A percentile compares a stretch with the other conserved stretches of the same genome.
Evolutionary conservation across 2,797 vertebrate genomes (phyloP).

Genomic region (Amniataba percoides): DNA sequence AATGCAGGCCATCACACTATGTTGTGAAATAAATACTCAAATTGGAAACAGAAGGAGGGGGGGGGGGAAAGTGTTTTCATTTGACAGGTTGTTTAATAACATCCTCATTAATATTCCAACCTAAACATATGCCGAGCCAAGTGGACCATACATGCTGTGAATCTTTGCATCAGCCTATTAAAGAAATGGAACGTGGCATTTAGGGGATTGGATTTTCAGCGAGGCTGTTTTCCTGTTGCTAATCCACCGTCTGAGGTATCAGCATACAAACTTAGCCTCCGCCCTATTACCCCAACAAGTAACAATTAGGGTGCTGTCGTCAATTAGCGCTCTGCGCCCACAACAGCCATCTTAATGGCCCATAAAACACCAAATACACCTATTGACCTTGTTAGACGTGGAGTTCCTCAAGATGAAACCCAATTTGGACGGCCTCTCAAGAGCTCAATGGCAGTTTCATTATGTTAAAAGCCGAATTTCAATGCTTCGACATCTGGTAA

Average conservation of each 20-base stretch:
- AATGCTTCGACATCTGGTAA: constrained; percentile 16
- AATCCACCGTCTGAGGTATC: constrained; percentile 28
- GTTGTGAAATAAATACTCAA: constrained; percentile 39
- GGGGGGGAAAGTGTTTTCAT: constrained; percentile 13
- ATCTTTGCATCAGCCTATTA: constrained; percentile 42
- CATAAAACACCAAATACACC: constrained; percentile 38
- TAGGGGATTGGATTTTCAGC: constrained; percentile 49
- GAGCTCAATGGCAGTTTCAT: constrained; percentile 24
- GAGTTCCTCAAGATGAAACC: constrained; percentile 12
- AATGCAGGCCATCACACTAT: constrained; percentile 21
- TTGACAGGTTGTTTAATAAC: constrained; percentile 40
- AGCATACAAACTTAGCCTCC: constrained; percentile 46
- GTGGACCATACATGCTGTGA: constrained; percentile 33
- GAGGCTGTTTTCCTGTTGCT: constrained; percentile 28
- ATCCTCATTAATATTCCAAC: constrained; percentile 36
- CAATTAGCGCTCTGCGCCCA: constrained; percentile 53
- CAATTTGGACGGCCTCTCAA: constrained; percentile 27
- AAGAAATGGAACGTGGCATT: constrained; percentile 54
- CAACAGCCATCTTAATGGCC: constrained; percentile 36
- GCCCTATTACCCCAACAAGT: constrained; percentile 47
- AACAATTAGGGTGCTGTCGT: constrained; percentile 49
- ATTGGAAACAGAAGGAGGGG: constrained; percentile 29
- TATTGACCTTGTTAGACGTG: constrained; percentile 43
- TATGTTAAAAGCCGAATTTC: constrained; percentile 24
- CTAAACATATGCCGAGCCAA: constrained; percentile 31